Evolutionary conservation across 2,797 vertebrate species (phyloP).

Genomic region (Myotis pilosus): DNA sequence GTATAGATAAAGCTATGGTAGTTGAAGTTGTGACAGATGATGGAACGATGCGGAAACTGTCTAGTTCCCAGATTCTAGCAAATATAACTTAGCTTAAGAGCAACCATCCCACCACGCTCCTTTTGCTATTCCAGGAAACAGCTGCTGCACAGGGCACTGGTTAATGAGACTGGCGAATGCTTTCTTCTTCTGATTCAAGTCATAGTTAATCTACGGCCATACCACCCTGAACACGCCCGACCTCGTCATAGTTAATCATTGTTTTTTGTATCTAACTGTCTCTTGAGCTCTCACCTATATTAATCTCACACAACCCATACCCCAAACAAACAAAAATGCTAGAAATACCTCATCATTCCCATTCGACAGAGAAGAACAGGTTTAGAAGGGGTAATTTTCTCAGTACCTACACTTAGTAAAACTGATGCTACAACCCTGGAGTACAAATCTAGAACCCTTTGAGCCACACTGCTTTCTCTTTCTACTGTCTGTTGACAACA

Average conservation of each 20-base stretch:
- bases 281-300: background rate
- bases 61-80: background rate
- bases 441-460: background rate
- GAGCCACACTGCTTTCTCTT: background rate
- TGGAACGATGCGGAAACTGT: background rate
- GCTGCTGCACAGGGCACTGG: background rate
- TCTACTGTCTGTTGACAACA: background rate
- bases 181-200: conserved; percentile 17
- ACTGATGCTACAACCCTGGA: background rate
- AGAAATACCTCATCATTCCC: background rate
- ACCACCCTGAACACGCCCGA: no score
- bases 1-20: background rate
- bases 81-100: background rate
- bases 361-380: background rate
- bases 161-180: background rate
- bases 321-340: background rate
- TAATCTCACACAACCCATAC: background rate
- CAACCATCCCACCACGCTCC: background rate
- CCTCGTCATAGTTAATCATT: background rate
- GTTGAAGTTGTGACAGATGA: background rate
- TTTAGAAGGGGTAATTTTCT: background rate
- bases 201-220: background rate
- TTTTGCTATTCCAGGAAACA: background rate
- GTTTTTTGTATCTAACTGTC: background rate
- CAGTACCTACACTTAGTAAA: background rate